phyloP scores from a whole-genome alignment of 2,888 invertebrate genomes.

The Cataglyphis albicans region DNA sequence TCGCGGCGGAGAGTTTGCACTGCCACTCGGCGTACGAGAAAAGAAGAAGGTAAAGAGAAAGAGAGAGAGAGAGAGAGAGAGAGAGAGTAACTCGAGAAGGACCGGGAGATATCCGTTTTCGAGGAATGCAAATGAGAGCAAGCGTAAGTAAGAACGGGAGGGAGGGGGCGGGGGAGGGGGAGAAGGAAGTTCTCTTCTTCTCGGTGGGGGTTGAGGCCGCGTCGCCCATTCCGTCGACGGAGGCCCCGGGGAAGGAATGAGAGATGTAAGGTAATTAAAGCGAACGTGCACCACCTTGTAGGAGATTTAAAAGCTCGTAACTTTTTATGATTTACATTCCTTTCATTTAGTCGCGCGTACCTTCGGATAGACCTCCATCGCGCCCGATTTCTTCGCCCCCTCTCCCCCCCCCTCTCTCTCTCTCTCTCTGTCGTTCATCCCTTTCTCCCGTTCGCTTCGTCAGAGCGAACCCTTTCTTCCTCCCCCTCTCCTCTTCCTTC shows the following conservation, averaged over 20 bases:
- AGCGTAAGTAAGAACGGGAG: slow-evolving; percentile 63
- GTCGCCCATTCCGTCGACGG: slow-evolving; percentile 66
- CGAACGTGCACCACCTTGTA: slow-evolving; percentile 86
- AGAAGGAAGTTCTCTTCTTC: slow-evolving; percentile 52
- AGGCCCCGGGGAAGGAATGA: slow-evolving; percentile 80
- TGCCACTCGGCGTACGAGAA: slow-evolving; percentile 61
- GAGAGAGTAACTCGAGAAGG: slow-evolving; percentile 46
- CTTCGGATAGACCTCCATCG: slow-evolving; percentile 79
- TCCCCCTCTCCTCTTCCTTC: slow-evolving; percentile 33
- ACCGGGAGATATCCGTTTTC: slow-evolving; percentile 73
- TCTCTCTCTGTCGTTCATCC: too few species aligned
- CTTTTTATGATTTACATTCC: slow-evolving; percentile 86
- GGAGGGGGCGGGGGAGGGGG: slow-evolving; percentile 32
- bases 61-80: slow-evolving; percentile 45
- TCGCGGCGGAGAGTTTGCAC: slow-evolving; percentile 79
- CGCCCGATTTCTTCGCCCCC: slow-evolving; percentile 48
- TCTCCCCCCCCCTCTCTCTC: slow-evolving; percentile 43
- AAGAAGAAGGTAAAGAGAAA: slow-evolving; percentile 52
- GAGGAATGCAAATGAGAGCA: slow-evolving; percentile 81
- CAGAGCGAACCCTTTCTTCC: slow-evolving; percentile 18
- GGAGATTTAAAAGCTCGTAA: slow-evolving; percentile 86
- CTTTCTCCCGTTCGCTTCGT: slow-evolving; percentile 15
- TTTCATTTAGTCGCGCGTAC: slow-evolving; percentile 85
- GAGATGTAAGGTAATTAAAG: slow-evolving; percentile 86
- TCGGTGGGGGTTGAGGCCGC: slow-evolving; percentile 39